Base-by-base conservation (phyloP, 53 echinoderm and acorn worm genomes). In the Hippasteria phrygiana region DNA sequence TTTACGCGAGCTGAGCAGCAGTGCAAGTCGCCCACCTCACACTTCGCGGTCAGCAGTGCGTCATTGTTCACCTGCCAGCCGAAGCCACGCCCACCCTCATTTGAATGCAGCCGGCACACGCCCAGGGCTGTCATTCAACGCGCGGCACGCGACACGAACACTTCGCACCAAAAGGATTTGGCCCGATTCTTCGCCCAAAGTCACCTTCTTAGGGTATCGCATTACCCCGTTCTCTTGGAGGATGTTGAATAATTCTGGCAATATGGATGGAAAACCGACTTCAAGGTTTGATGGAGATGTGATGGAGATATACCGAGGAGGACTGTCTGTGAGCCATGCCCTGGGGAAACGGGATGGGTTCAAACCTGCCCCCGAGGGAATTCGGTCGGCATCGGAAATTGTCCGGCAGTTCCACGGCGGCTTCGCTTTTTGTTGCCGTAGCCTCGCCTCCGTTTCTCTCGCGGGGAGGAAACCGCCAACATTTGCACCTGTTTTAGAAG, bases 61-160 rank as follows among this genome's bases (percentile, higher is more conserved):
- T 32, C 4, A 66, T 66, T 66, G 67, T 66, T 66, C 67, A 66
- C 59, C 59, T 59, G 59, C 8, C 20, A 3, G 59, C 26, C 3
- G 59, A 64, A 63, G 81, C 81, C 65, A 55, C 81, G 81, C 81
- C 81, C 43, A 39, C 31, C 1, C 55, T 55, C 63, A 55, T 63
- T 81, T 81, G 65, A 81, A 81, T 64, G 65, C 81, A 65, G 81
- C 46, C 43, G 81, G 45, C 81, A 81, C 81, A 65, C 81, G 81
- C 81, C 38, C 4, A 3, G 17, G 16, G 42, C 81, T 81, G 81
- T 81, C 81, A 81, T 81, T 81, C 81, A 81, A 43, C 1, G 5
- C 36, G 55, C 43, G 46, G 81, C 81, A 81, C 81, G 81, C 81
- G 81, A 63, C 81, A 29, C 16, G 81, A 81, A 27, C 81, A 81